Evolutionary conservation across 1,140 invertebrate genomes (phyloP).

Genomic region (Daktulosphaira vitifoliae): DNA sequence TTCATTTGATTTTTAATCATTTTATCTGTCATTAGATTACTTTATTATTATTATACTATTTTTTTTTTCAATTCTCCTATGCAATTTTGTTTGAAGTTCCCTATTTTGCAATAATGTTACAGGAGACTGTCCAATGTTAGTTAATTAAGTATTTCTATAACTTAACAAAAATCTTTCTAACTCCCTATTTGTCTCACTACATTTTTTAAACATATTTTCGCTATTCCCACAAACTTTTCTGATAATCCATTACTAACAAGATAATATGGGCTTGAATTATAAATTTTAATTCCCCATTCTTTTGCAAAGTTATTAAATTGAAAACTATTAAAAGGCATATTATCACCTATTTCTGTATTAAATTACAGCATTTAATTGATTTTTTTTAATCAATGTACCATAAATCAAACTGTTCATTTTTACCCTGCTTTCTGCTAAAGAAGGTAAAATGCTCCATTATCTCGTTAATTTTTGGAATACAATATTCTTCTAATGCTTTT

Average conservation of each 20-base stretch:
- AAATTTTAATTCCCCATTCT: background rate
- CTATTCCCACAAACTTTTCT: background rate
- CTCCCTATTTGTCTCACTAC: too few species aligned
- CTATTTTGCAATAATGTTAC: too few species aligned
- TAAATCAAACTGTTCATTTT: conserved; percentile 39
- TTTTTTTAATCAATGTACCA: conserved; percentile 35
- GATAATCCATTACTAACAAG: background rate
- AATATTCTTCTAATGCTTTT: conserved; percentile 39
- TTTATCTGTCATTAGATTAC: too few species aligned
- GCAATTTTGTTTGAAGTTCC: too few species aligned
- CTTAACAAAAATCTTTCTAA: too few species aligned
- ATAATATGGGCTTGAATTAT: background rate
- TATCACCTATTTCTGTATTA: background rate
- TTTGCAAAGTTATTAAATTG: background rate
- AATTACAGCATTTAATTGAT: conserved; percentile 5
- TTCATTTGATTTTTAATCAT: too few species aligned
- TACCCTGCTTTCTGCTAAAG: conserved; percentile 37
- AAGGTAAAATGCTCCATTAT: conserved; percentile 40
- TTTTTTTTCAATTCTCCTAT: too few species aligned
- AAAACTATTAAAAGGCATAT: conserved; percentile 1
- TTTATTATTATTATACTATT: too few species aligned
- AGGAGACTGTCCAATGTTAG: too few species aligned
- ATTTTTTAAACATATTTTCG: background rate
- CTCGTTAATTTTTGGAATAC: conserved; percentile 39
- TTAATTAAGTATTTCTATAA: too few species aligned